Percentiles rank a stretch among this genome's conserved stretches.
These are phyloP conservation scores for Drosophila azteca DNA, from an alignment of 1,140 invertebrate species.

Conservation along the genomic window DNA sequence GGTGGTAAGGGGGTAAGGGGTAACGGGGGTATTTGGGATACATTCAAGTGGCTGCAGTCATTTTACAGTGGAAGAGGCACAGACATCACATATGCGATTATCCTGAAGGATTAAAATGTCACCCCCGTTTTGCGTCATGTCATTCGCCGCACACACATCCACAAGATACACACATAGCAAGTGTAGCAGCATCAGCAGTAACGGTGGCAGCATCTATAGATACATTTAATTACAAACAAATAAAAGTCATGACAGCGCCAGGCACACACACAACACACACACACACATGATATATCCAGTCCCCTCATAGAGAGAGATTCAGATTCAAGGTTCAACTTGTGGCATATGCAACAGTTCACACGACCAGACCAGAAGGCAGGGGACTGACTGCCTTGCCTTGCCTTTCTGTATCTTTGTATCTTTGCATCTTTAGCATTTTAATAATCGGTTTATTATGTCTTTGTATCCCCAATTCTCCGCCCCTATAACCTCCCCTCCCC, in stretches of 20 bases:
- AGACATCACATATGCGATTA: conserved; percentile 81
- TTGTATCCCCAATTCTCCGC: neutral
- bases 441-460: conserved; percentile 79
- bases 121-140: conserved; percentile 69
- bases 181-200: conserved; percentile 18
- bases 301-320: conserved; percentile 10
- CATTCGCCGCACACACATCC: conserved; percentile 34
- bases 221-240: conserved; percentile 83
- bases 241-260: conserved; percentile 79
- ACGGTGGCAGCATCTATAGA: conserved; percentile 35
- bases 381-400: conserved; percentile 5
- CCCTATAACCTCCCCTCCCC: conserved; percentile 20
- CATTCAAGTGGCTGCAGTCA: conserved; percentile 75
- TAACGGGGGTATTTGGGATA: neutral
- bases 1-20: neutral
- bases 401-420: conserved; percentile 49
- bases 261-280: conserved; percentile 33
- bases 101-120: conserved; percentile 82
- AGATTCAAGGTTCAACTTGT: conserved; percentile 36
- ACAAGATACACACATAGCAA: too few species aligned
- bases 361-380: conserved; percentile 46
- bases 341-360: conserved; percentile 79
- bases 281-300: conserved; percentile 14
- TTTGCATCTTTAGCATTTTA: conserved; percentile 64
- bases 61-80: conserved; percentile 42